phyloP scores from a whole-genome alignment of 2,797 vertebrate species.

The Borostomias antarcticus region DNA sequence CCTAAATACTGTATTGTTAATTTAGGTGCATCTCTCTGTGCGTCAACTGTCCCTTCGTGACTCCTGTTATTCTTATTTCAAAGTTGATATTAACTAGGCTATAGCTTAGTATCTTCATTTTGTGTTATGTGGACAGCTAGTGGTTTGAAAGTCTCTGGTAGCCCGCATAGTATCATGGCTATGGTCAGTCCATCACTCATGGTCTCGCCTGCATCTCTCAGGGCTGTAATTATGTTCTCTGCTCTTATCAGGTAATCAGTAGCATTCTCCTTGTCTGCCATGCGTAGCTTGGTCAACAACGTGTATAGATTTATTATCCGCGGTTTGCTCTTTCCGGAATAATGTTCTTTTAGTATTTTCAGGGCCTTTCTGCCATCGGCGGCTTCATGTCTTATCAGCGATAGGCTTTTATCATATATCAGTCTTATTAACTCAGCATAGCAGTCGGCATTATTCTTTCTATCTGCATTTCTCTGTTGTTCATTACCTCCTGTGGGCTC shows the following conservation, averaged over 20 bases:
- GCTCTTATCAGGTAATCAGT: conserved; percentile 36
- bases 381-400: conserved; percentile 29
- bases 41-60: no score
- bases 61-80: no score
- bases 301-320: conserved; percentile 34
- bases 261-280: conserved; percentile 9
- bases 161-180: conserved; percentile 24
- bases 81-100: no score
- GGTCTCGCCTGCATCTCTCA: conserved; percentile 28
- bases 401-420: conserved; percentile 44
- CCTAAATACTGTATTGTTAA: no score
- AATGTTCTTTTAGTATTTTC: conserved; percentile 34
- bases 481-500: neutral
- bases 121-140: no score
- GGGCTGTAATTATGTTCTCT: conserved; percentile 25
- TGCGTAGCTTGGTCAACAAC: conserved; percentile 13
- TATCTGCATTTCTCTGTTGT: neutral
- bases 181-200: conserved; percentile 34
- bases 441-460: conserved; percentile 25
- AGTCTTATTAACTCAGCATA: conserved; percentile 32
- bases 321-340: conserved; percentile 33
- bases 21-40: no score
- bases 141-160: conserved; percentile 32
- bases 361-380: conserved; percentile 38
- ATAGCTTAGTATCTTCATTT: no score